Evolutionary conservation across 1,140 invertebrate species (phyloP), one percentile per base, ranked within the genome.

Genomic region (Homalodisca vitripennis): DNA sequence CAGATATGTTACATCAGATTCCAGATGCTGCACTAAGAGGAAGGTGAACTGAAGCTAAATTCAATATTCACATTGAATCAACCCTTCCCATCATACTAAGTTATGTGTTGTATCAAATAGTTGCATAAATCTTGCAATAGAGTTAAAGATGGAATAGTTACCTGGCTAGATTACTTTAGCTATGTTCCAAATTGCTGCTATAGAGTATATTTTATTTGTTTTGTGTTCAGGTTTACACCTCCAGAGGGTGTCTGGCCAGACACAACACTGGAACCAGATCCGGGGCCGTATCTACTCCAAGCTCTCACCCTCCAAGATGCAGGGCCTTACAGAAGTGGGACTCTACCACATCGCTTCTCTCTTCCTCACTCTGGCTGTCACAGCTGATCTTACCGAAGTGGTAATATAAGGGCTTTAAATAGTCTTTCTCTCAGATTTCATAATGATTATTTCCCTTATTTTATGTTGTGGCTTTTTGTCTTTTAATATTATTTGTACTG

Each of bases 211-310:
- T n/a, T n/a, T n/a, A n/a, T n/a, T n/a, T n/a, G n/a, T n/a, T n/a
- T n/a, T n/a, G n/a, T n/a, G n/a, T n/a, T n/a, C n/a, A 78, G 81
- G 81, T 22, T 75, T 69, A 3, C 78, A 82, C 74, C 75, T 82
- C 32, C 69, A 76, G 51, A 78, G 78, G 55, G 76, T 75, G 53
- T 76, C 76, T 29, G 68, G 69, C 10, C 78, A 82, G 55, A 34
- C 66, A 14, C 81, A 80, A 71, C 73, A 78, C 74, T 83, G 81
- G 81, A 82, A 81, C 71, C 82, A 82, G 72, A 77, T 84, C 12
- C 80, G 80, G 74, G 80, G 82, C 3, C 75, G 82, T 67, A 77
- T 84, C 55, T 83, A 79, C 70, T 80, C 80, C 0, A 83, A 82
- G 75, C 79, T 83, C 57, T 79, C 81, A 0, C 78, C 79, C 22